Conservation (phyloP, 2,888 invertebrate species). For the Encarsia formosa region DNA sequence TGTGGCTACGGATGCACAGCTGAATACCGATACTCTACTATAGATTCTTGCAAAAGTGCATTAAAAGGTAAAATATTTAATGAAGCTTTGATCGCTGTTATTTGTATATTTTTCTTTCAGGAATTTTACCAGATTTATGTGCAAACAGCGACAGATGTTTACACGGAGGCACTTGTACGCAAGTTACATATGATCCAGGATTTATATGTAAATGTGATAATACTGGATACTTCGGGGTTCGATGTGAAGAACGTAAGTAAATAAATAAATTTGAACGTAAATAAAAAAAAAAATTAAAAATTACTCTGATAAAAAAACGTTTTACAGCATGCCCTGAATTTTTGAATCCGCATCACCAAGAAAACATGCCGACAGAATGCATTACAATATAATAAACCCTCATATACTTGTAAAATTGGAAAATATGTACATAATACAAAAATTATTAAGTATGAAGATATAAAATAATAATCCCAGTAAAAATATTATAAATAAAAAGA, state of each 20-base stretch:
- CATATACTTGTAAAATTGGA: slow-evolving; percentile 11
- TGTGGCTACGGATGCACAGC: slow-evolving; percentile 66
- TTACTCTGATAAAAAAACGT: slow-evolving; percentile 16
- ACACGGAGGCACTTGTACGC: slow-evolving; percentile 64
- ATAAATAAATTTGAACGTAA: background rate
- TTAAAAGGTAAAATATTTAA: slow-evolving; percentile 55
- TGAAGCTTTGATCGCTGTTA: background rate
- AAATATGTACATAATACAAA: slow-evolving; percentile 18
- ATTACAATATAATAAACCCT: slow-evolving; percentile 59
- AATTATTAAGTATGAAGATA: slow-evolving; percentile 10
- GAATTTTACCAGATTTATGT: slow-evolving; percentile 24
- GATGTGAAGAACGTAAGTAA: slow-evolving; percentile 64
- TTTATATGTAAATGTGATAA: slow-evolving; percentile 69
- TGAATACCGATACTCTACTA: slow-evolving; percentile 61
- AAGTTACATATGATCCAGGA: slow-evolving; percentile 63
- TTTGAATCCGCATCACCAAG: slow-evolving; percentile 45
- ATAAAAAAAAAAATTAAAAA: background rate
- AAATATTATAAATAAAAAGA: no score
- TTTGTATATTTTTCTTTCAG: slow-evolving; percentile 33
- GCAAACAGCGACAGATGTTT: slow-evolving; percentile 58
- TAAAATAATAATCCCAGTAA: slow-evolving; percentile 11
- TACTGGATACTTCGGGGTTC: slow-evolving; percentile 68
- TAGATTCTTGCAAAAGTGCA: slow-evolving; percentile 61
- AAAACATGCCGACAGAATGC: slow-evolving; percentile 66
- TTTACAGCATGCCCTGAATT: slow-evolving; percentile 62